Conservation (phyloP, 2,113 vertebrate genomes). For the Halcyon senegalensis region DNA sequence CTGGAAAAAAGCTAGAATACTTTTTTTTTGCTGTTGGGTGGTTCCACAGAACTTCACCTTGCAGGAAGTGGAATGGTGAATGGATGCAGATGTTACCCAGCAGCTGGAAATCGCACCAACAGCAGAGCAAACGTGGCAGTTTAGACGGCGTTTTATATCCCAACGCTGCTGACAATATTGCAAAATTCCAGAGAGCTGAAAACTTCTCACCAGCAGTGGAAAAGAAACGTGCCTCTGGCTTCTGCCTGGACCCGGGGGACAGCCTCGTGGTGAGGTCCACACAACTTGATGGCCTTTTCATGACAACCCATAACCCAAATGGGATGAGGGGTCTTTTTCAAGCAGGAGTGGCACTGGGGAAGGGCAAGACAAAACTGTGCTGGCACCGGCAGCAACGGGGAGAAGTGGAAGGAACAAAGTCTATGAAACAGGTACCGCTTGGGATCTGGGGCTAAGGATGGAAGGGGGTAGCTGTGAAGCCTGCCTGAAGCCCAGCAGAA, state of each 20-base stretch:
- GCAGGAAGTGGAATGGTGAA: background rate
- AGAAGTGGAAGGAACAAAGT: background rate
- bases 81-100: background rate
- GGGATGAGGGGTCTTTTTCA: background rate
- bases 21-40: background rate
- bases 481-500: background rate
- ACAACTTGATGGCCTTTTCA: background rate
- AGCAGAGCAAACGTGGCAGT: background rate
- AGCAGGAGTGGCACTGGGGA: background rate
- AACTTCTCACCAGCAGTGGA: background rate
- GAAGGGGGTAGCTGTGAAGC: background rate
- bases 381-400: background rate
- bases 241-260: background rate
- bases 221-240: background rate
- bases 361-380: background rate
- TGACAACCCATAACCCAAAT: background rate
- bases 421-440: background rate
- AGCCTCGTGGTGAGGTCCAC: background rate
- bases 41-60: background rate
- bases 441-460: background rate
- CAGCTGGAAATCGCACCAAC: background rate
- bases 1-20: background rate
- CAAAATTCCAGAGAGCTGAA: background rate
- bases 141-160: background rate
- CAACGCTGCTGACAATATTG: background rate